These are phyloP conservation scores for Otus sunia DNA, from an alignment of 2,113 vertebrate genomes.

Conservation along the genomic window DNA sequence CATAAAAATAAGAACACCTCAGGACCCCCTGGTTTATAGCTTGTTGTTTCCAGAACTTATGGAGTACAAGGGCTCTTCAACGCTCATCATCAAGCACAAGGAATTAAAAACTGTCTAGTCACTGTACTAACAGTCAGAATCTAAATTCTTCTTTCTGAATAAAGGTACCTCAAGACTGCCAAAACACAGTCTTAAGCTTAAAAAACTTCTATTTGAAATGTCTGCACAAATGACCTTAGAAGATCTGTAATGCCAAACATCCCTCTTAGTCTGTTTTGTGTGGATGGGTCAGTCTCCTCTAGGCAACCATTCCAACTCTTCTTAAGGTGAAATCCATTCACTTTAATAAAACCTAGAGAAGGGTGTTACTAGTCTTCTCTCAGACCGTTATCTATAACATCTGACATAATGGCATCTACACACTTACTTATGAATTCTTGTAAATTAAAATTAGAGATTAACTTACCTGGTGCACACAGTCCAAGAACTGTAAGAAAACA, in stretches of 20 bases:
- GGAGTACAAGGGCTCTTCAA: background rate
- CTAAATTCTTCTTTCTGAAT: too few species aligned
- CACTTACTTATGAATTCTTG: background rate
- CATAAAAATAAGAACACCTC: background rate
- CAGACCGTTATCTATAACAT: background rate
- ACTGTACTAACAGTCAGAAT: background rate
- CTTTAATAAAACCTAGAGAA: background rate
- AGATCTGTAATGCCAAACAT: background rate
- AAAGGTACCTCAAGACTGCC: background rate
- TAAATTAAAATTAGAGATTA: background rate
- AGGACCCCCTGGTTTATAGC: background rate
- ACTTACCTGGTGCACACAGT: conserved; percentile 96
- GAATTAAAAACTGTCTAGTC: background rate
- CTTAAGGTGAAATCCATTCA: background rate
- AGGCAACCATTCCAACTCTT: background rate
- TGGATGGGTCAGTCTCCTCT: background rate
- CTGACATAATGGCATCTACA: background rate
- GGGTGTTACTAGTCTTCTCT: background rate
- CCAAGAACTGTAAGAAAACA: conserved; percentile 94
- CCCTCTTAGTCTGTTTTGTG: background rate
- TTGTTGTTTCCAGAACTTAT: background rate
- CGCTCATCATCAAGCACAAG: background rate
- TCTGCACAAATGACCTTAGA: background rate
- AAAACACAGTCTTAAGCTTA: background rate
- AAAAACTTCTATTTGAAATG: background rate